Percentiles rank a stretch among this genome's conserved stretches.
These are phyloP conservation scores for Tenthredo livida DNA, from an alignment of 2,888 invertebrate genomes.

Conservation along the genomic window DNA sequence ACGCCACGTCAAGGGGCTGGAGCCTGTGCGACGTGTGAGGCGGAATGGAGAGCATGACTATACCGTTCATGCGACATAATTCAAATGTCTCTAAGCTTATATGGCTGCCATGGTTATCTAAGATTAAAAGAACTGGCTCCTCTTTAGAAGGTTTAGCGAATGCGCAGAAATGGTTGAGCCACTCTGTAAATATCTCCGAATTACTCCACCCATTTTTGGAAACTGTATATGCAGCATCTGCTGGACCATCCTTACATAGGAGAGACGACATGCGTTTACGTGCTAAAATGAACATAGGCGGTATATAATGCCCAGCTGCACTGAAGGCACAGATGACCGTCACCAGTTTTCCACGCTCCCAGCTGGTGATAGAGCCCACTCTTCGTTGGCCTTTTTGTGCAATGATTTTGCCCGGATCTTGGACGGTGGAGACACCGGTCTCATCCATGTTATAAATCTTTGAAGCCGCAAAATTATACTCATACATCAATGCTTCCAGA, in stretches of 20 bases:
- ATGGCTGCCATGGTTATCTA: conserved; percentile 68
- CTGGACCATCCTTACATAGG: conserved; percentile 21
- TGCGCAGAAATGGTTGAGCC: conserved; percentile 58
- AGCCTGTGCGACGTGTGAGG: conserved; percentile 62
- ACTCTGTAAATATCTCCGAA: conserved; percentile 54
- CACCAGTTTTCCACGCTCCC: conserved; percentile 74
- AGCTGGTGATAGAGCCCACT: conserved; percentile 75
- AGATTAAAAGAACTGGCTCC: conserved; percentile 69
- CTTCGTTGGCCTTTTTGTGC: conserved; percentile 73
- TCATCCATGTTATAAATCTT: conserved; percentile 75
- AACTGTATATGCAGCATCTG: conserved; percentile 31
- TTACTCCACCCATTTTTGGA: conserved; percentile 57
- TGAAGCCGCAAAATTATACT: conserved; percentile 59
- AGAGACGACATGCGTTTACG: conserved; percentile 59
- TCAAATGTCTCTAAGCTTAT: conserved; percentile 60
- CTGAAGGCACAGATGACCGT: conserved; percentile 75
- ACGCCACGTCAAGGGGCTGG: conserved; percentile 61
- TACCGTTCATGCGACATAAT: conserved; percentile 57
- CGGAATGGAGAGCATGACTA: conserved; percentile 60
- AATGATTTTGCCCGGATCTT: conserved; percentile 70
- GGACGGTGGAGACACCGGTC: conserved; percentile 70
- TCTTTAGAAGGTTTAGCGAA: conserved; percentile 50
- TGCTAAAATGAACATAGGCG: conserved; percentile 66
- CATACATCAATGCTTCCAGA: conserved; percentile 61
- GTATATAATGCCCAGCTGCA: conserved; percentile 68